Conservation (phyloP, 2,113 vertebrate genomes). For the Bubo bubo region DNA sequence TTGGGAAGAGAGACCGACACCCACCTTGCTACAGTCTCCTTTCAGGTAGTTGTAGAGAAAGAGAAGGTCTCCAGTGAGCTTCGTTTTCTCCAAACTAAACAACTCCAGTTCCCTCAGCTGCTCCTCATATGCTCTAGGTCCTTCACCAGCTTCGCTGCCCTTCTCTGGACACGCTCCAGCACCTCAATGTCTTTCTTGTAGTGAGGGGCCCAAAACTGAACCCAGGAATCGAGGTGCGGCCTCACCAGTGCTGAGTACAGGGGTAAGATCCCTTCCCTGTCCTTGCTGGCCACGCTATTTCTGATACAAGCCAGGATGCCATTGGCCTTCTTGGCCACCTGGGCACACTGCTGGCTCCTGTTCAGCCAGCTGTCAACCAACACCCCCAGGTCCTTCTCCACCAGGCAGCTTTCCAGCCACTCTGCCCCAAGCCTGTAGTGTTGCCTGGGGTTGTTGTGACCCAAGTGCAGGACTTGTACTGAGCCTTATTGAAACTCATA, state of each 20-base stretch:
- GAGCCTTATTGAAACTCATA: not conserved
- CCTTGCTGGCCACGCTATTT: not conserved
- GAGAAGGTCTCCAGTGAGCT: no score
- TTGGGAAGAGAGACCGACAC: no score
- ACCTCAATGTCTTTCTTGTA: no score
- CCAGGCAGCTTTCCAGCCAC: no score
- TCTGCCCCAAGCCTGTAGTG: no score
- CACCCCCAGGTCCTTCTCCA: no score
- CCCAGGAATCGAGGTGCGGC: not conserved
- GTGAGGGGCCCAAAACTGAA: not conserved
- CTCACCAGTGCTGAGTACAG: not conserved
- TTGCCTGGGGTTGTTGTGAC: not conserved
- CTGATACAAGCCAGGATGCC: no score
- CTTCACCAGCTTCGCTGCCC: not conserved
- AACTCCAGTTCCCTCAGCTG: no score
- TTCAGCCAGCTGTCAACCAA: no score
- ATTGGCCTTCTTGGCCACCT: no score
- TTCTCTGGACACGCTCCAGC: not conserved
- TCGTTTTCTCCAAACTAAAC: no score
- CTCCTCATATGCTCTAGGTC: not conserved
- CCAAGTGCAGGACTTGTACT: not conserved
- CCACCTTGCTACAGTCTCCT: not conserved
- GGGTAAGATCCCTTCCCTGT: not conserved
- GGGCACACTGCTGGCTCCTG: no score
- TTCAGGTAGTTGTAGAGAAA: not conserved